Conservation (phyloP, 2,113 vertebrate genomes). For the Calcarius ornatus region DNA sequence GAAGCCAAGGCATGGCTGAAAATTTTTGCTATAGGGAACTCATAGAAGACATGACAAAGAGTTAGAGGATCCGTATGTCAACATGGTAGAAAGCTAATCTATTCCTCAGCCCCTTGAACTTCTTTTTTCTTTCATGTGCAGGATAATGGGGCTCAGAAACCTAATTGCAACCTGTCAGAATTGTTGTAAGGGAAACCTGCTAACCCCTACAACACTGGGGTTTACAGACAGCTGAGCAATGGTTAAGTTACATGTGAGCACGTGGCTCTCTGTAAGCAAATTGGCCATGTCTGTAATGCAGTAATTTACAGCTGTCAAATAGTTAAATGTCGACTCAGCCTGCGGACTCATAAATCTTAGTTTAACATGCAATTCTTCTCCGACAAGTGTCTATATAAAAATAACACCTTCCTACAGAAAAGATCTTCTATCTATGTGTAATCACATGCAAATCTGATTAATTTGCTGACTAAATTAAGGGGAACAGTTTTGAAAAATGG, state of each 20-base stretch:
- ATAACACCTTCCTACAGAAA: conserved; percentile 56
- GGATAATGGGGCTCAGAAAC: neutral
- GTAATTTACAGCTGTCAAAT: neutral
- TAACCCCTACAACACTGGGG: neutral
- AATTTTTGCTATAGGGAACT: neutral
- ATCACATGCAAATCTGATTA: conserved; percentile 64
- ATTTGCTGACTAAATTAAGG: conserved; percentile 53
- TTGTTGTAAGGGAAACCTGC: neutral
- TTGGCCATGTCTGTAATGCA: neutral
- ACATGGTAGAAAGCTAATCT: neutral
- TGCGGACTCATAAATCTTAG: neutral
- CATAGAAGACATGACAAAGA: neutral
- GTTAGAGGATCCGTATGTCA: neutral
- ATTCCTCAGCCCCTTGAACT: neutral
- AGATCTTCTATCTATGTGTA: conserved; percentile 38
- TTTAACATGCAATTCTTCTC: conserved; percentile 9
- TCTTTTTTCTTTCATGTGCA: neutral
- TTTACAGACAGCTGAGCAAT: neutral
- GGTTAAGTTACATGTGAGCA: neutral
- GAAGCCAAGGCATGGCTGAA: neutral
- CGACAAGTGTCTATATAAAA: conserved; percentile 43
- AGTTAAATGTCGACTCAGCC: conserved; percentile 19
- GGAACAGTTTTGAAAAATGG: conserved; percentile 27
- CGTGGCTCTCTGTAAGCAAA: neutral
- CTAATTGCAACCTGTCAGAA: neutral